phyloP scores from a whole-genome alignment of 1,140 invertebrate species.

The Cryptotermes secundus region DNA sequence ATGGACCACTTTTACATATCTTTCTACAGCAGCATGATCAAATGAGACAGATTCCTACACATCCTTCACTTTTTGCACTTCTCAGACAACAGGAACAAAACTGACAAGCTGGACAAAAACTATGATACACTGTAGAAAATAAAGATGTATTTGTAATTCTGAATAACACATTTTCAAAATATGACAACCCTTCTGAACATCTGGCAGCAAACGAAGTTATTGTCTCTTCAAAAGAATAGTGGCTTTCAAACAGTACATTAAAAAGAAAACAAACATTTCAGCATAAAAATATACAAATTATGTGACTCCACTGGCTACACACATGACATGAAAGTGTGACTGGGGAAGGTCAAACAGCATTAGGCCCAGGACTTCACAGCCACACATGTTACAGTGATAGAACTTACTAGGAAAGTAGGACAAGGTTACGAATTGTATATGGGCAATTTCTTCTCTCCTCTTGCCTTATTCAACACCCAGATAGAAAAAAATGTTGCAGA shows the following conservation, averaged over 20 bases:
- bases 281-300: too few species aligned
- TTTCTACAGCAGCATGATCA: background rate
- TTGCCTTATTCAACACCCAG: background rate
- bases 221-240: background rate
- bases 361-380: background rate
- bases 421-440: background rate
- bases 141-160: background rate
- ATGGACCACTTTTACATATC: background rate
- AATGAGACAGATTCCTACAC: background rate
- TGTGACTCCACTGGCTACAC: background rate
- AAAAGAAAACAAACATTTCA: background rate
- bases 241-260: background rate
- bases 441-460: background rate
- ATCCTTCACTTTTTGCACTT: background rate
- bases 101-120: background rate
- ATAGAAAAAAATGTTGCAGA: background rate
- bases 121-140: background rate
- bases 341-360: background rate
- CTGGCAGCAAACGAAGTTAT: background rate
- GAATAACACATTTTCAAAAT: background rate
- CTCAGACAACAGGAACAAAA: background rate
- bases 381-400: background rate
- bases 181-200: background rate
- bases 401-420: background rate
- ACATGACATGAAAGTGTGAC: background rate